Conservation (phyloP, 2,113 vertebrate genomes). For the Upupa epops region DNA sequence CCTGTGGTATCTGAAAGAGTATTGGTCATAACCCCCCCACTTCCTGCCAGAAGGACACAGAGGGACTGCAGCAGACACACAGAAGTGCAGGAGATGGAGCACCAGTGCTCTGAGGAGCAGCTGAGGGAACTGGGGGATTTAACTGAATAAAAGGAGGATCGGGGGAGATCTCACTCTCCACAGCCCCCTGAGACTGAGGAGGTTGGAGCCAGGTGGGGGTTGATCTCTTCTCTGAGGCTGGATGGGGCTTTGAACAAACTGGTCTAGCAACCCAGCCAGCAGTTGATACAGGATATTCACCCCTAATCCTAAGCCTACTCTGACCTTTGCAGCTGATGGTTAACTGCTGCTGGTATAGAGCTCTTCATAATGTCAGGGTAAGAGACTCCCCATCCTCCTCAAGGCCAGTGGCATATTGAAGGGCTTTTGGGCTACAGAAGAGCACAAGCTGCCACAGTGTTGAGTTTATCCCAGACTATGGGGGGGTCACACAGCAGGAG, state of each 20-base stretch:
- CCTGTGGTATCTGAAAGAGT: not conserved
- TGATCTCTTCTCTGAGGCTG: not conserved
- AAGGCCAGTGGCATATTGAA: not conserved
- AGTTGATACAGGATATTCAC: rapidly evolving
- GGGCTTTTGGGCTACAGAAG: not conserved
- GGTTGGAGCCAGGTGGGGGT: too few relatives aligned
- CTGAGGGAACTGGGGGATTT: too few relatives aligned
- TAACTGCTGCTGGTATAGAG: not conserved
- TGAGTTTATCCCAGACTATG: not conserved
- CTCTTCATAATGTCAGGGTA: not conserved
- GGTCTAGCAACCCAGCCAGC: not conserved
- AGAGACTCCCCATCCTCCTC: not conserved
- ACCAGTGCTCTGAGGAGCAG: too few relatives aligned
- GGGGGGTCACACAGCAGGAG: not conserved
- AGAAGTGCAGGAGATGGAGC: too few relatives aligned
- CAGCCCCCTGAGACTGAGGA: too few relatives aligned
- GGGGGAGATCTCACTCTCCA: too few relatives aligned
- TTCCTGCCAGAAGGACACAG: too few relatives aligned
- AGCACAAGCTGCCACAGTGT: not conserved
- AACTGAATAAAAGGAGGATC: too few relatives aligned
- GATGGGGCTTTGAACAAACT: not conserved
- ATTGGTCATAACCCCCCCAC: not conserved
- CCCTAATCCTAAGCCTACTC: too few relatives aligned
- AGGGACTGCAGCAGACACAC: too few relatives aligned
- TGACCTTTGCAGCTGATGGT: not conserved